Evolutionary conservation across 2,888 invertebrate species (phyloP).

Genomic region (Dynastes grantii): DNA sequence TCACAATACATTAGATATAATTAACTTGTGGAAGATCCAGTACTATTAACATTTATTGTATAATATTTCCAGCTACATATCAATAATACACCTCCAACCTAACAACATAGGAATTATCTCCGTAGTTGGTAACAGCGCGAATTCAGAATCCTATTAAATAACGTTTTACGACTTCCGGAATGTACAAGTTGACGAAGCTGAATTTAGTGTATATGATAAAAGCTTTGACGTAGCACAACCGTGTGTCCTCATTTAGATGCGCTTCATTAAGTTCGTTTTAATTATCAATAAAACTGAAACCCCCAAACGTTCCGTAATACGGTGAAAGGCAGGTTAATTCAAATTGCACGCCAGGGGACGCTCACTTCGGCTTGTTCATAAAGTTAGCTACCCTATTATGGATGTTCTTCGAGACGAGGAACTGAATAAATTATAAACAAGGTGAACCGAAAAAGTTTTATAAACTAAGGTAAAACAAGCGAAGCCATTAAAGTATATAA

Average conservation of each 20-base stretch:
- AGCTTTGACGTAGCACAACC: neutral
- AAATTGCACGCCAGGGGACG: constrained; percentile 18
- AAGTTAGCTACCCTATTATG: constrained; percentile 16
- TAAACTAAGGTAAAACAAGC: constrained; percentile 9
- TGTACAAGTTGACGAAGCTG: no score
- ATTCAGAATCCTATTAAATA: no score
- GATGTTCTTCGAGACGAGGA: constrained; percentile 30
- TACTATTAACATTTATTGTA: no score
- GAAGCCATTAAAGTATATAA: constrained; percentile 41
- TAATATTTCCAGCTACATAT: no score
- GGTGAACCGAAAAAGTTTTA: constrained; percentile 12
- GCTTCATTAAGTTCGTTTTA: constrained; percentile 29
- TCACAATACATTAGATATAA: no score
- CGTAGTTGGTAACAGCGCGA: no score
- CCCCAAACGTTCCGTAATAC: neutral
- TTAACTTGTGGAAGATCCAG: no score
- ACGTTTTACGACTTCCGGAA: no score
- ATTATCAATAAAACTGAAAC: constrained; percentile 29
- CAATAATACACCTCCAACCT: no score
- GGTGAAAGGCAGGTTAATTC: constrained; percentile 13
- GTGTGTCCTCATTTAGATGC: neutral
- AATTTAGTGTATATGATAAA: no score
- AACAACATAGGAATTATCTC: no score
- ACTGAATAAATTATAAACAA: constrained; percentile 45
- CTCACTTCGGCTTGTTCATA: neutral